Conservation (phyloP, 2,797 vertebrate genomes). For the Eulemur coronatus region DNA sequence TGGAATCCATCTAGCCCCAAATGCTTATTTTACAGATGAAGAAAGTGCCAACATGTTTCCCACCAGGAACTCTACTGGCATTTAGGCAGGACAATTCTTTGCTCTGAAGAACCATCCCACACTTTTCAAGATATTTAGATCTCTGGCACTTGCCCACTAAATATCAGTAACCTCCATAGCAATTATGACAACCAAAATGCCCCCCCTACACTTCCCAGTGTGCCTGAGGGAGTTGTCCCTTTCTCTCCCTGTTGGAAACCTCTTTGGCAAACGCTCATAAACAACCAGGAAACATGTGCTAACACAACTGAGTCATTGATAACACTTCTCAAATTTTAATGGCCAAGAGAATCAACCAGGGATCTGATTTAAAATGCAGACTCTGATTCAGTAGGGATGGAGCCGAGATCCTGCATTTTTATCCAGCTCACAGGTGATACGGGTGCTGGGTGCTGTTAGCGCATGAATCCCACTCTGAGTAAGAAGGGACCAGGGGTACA, state of each 20-base stretch:
- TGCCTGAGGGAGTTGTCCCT: neutral
- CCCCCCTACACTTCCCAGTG: neutral
- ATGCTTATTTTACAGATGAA: slow-evolving; percentile 35
- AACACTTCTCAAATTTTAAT: neutral
- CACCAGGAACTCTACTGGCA: neutral
- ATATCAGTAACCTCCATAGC: neutral
- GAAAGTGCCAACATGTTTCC: slow-evolving; percentile 12
- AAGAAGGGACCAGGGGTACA: neutral
- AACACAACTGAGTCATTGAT: neutral
- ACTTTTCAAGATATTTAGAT: neutral
- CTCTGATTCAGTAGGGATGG: neutral
- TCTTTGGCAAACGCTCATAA: neutral
- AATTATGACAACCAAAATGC: neutral
- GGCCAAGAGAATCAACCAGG: neutral
- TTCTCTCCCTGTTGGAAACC: neutral
- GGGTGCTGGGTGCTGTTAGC: fast-evolving
- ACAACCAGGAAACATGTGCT: neutral
- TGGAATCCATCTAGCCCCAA: neutral
- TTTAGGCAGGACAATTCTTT: neutral
- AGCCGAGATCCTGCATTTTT: neutral
- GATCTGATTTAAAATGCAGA: neutral
- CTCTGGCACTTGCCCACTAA: neutral
- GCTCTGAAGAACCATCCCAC: neutral
- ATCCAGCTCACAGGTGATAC: neutral
- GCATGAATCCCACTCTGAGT: neutral